Evolutionary conservation across 2,888 invertebrate species (phyloP).

Genomic region (Anorthoa munda): DNA sequence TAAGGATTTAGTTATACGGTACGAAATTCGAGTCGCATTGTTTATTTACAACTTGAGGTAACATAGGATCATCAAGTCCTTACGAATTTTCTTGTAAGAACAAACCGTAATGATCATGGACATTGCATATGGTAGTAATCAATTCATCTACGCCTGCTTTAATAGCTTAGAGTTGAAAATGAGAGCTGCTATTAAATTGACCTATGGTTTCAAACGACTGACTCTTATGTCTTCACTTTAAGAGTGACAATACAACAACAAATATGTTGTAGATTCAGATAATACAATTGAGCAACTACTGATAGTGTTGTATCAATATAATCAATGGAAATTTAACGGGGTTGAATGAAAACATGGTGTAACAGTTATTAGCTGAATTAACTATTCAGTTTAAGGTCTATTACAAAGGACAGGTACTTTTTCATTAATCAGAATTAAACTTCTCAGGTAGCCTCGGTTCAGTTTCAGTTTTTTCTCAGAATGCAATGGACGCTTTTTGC

Average conservation of each 20-base stretch:
- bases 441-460: conserved; percentile 51
- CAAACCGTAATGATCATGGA: conserved; percentile 56
- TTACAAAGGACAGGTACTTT: conserved; percentile 33
- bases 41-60: conserved; percentile 72
- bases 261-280: conserved; percentile 53
- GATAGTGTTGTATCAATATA: conserved; percentile 70
- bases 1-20: conserved; percentile 73
- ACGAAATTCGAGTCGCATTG: conserved; percentile 77
- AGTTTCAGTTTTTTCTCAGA: conserved; percentile 47
- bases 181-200: conserved; percentile 62
- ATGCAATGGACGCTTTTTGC: conserved; percentile 51
- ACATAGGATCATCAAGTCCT: conserved; percentile 37
- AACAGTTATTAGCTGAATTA: conserved; percentile 52
- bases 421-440: conserved; percentile 39
- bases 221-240: conserved; percentile 63
- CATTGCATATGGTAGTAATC: conserved; percentile 46
- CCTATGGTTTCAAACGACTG: conserved; percentile 34
- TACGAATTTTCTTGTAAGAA: conserved; percentile 32
- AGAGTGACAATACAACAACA: conserved; percentile 60
- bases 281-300: conserved; percentile 67
- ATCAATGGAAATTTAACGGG: conserved; percentile 69
- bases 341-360: conserved; percentile 60
- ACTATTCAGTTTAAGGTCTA: conserved; percentile 39
- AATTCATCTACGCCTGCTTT: conserved; percentile 56
- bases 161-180: conserved; percentile 70